phyloP scores from a whole-genome alignment of 2,113 vertebrate species.

The Clupea harengus region DNA sequence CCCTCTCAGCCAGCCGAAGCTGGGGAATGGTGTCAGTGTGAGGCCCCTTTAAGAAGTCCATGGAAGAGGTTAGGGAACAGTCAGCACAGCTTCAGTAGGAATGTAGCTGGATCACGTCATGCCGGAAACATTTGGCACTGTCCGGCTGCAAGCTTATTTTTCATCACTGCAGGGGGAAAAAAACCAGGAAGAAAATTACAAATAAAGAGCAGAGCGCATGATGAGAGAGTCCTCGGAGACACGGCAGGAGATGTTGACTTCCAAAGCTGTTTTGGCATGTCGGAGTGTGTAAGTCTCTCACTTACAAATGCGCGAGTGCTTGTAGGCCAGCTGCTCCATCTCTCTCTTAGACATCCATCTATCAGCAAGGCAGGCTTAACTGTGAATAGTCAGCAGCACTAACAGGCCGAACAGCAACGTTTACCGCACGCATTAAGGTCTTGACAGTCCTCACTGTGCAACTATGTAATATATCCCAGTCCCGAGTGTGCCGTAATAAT shows the following conservation, averaged over 20 bases:
- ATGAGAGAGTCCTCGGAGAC: background rate
- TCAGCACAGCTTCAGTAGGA: conserved; percentile 60
- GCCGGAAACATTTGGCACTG: conserved; percentile 77
- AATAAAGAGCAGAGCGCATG: conserved; percentile 4
- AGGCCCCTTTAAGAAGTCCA: conserved; percentile 12
- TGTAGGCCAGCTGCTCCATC: background rate
- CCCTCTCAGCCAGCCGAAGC: background rate
- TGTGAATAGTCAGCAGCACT: conserved; percentile 7
- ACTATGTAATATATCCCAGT: background rate
- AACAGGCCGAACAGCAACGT: background rate
- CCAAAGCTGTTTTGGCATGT: conserved; percentile 8
- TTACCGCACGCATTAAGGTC: conserved; percentile 7
- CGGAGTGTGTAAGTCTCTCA: background rate
- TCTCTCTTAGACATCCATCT: background rate
- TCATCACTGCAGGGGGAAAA: background rate
- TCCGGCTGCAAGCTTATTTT: conserved; percentile 26
- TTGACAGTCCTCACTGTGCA: conserved; percentile 1
- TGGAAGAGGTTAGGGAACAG: conserved; percentile 65
- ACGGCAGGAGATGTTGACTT: background rate
- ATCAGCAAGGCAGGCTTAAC: background rate
- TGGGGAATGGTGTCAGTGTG: background rate
- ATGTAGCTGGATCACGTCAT: conserved; percentile 78
- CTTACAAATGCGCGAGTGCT: background rate
- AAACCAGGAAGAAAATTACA: background rate
- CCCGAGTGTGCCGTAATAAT: background rate